Conservation (phyloP, 2,797 vertebrate genomes). For the Chromis chromis region DNA sequence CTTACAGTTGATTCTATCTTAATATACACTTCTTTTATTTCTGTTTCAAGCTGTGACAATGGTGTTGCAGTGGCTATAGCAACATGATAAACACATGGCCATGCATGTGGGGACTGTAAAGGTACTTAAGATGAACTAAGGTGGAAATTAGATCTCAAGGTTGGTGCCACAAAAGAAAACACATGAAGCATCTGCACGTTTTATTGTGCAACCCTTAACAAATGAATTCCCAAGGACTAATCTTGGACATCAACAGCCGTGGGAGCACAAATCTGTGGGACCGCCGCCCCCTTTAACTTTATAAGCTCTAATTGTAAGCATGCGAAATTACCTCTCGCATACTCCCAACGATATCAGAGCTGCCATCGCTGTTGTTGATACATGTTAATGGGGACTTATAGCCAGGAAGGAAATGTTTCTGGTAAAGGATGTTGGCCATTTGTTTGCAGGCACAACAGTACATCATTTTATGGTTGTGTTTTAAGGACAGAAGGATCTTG, state of each 20-base stretch:
- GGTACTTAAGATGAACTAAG: slow-evolving; percentile 16
- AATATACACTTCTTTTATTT: slow-evolving; percentile 46
- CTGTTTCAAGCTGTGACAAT: slow-evolving; percentile 9
- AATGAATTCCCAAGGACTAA: slow-evolving; percentile 22
- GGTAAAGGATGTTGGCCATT: slow-evolving; percentile 30
- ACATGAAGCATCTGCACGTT: slow-evolving; percentile 11
- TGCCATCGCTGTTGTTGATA: slow-evolving; percentile 41
- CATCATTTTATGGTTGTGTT: slow-evolving; percentile 18
- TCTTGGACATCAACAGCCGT: slow-evolving; percentile 40
- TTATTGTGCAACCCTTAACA: neutral
- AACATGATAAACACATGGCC: slow-evolving; percentile 19
- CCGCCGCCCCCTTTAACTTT: neutral
- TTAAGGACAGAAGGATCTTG: slow-evolving; percentile 24
- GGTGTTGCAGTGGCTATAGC: slow-evolving; percentile 11
- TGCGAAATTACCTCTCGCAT: slow-evolving; percentile 44
- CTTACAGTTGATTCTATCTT: slow-evolving; percentile 54
- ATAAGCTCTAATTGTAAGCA: slow-evolving; percentile 51
- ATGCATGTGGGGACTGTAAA: slow-evolving; percentile 4
- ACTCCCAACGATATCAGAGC: slow-evolving; percentile 48
- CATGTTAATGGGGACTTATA: slow-evolving; percentile 47
- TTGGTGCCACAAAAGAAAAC: neutral
- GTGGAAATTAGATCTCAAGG: slow-evolving; percentile 19
- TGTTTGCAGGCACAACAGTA: slow-evolving; percentile 8
- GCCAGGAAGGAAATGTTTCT: slow-evolving; percentile 53
- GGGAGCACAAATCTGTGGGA: neutral